phyloP scores from a whole-genome alignment of 1,140 invertebrate genomes.

The Conopomorpha cramerella region DNA sequence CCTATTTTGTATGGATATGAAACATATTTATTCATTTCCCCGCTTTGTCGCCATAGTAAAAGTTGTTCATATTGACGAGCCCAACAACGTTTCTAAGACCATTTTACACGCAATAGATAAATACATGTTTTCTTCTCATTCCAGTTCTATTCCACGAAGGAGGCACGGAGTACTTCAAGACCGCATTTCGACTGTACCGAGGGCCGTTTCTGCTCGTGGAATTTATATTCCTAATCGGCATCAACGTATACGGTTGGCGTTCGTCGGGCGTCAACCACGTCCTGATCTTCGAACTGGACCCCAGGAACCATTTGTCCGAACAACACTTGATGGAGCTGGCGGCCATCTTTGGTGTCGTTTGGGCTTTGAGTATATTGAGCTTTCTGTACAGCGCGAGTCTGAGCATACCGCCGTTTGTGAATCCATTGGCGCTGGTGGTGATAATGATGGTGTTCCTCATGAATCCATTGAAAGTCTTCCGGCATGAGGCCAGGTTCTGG shows the following conservation, averaged over 20 bases:
- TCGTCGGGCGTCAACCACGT: constrained; percentile 99
- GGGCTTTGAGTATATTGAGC: constrained; percentile 84
- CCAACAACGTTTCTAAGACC: too few relatives aligned
- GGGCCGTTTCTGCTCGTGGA: constrained; percentile 91
- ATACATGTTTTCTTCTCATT: constrained; percentile 22
- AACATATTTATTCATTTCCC: too few relatives aligned
- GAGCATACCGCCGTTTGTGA: constrained; percentile 89
- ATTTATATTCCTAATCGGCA: constrained; percentile 94
- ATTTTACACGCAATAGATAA: too few relatives aligned
- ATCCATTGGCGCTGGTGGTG: constrained; percentile 83
- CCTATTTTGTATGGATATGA: too few relatives aligned
- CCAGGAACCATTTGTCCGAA: constrained; percentile 93
- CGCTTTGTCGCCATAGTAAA: too few relatives aligned
- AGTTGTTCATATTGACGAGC: too few relatives aligned
- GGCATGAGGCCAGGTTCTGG: constrained; percentile 90
- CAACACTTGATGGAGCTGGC: constrained; percentile 97
- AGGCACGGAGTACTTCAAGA: constrained; percentile 73
- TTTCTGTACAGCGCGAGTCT: constrained; percentile 85
- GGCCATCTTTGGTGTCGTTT: constrained; percentile 92
- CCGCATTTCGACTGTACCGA: constrained; percentile 86
- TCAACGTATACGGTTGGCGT: constrained; percentile 98
- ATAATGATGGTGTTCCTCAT: constrained; percentile 89
- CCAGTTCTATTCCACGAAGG: constrained; percentile 74
- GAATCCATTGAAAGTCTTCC: constrained; percentile 92
- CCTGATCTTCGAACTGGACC: constrained; percentile 97